These are phyloP conservation scores for Halictus rubicundus DNA, from an alignment of 1,140 invertebrate genomes.

Conservation along the genomic window DNA sequence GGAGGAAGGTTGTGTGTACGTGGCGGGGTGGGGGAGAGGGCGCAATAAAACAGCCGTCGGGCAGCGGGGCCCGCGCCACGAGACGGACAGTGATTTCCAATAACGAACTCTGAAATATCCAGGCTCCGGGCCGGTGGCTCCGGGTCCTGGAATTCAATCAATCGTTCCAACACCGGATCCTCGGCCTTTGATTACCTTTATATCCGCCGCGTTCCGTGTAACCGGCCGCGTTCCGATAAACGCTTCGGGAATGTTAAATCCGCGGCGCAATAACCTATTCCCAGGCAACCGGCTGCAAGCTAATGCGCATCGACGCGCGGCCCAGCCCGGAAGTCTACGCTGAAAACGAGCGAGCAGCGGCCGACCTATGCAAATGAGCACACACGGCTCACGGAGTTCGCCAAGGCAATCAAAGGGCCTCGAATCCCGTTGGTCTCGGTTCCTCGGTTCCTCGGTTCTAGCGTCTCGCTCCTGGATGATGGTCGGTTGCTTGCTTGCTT, in stretches of 20 bases:
- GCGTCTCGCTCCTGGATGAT: neutral
- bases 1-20: too few species aligned
- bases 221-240: slow-evolving; percentile 32
- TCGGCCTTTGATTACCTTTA: slow-evolving; percentile 51
- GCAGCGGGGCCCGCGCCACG: neutral
- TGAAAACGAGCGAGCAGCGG: slow-evolving; percentile 30
- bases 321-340: slow-evolving; percentile 23
- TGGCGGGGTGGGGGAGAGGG: too few species aligned
- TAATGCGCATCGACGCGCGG: slow-evolving; percentile 37
- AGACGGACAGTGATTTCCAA: slow-evolving; percentile 45
- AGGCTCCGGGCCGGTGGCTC: neutral
- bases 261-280: slow-evolving; percentile 39
- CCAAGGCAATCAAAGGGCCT: slow-evolving; percentile 36
- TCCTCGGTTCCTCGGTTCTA: neutral
- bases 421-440: neutral
- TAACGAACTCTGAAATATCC: slow-evolving; percentile 49
- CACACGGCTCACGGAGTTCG: slow-evolving; percentile 22
- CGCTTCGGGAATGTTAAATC: slow-evolving; percentile 47
- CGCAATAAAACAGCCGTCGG: slow-evolving; percentile 32
- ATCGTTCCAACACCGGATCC: slow-evolving; percentile 40
- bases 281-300: slow-evolving; percentile 3
- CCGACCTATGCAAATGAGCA: slow-evolving; percentile 47
- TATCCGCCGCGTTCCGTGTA: slow-evolving; percentile 35
- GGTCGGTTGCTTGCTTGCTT: neutral
- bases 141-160: slow-evolving; percentile 43